These are phyloP conservation scores for Spongia lamella DNA, from an alignment of 37 sponge, comb jelly and placozoan genomes.

Conservation along the genomic window DNA sequence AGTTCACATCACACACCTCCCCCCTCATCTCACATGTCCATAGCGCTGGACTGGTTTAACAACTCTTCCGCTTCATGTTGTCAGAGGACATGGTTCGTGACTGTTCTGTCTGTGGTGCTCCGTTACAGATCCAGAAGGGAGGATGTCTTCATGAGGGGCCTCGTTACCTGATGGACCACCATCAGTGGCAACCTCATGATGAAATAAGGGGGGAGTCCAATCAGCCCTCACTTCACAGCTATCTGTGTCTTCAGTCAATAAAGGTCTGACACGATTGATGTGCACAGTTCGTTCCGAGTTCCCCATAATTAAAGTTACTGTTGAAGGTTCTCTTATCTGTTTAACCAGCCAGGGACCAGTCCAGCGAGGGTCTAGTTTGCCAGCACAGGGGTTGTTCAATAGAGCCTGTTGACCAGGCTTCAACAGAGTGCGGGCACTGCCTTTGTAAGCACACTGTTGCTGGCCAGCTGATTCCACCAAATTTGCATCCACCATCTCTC, in stretches of 20 bases:
- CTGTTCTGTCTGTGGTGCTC: background rate
- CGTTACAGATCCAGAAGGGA: background rate
- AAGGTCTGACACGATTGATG: conserved; percentile 1
- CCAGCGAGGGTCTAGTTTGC: conserved; percentile 8
- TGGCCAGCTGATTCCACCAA: conserved; percentile 6
- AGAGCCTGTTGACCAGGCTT: background rate
- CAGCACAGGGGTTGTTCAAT: background rate
- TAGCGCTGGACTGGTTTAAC: conserved; percentile 4
- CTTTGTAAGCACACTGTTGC: background rate
- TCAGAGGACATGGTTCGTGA: background rate
- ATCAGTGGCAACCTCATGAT: background rate
- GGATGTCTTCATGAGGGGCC: background rate
- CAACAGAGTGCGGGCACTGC: background rate
- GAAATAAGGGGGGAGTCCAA: conserved; percentile 9
- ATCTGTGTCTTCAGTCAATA: background rate
- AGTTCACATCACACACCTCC: no score
- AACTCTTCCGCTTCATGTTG: background rate
- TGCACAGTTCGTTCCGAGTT: background rate
- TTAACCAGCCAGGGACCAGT: conserved; percentile 7
- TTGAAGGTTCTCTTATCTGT: background rate
- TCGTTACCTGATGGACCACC: background rate
- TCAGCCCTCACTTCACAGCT: background rate
- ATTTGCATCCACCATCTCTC: conserved; percentile 4
- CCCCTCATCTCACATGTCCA: no score
- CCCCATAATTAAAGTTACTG: background rate